phyloP scores from a whole-genome alignment of 2,113 vertebrate species.

The Coryphaenoides rupestris region DNA sequence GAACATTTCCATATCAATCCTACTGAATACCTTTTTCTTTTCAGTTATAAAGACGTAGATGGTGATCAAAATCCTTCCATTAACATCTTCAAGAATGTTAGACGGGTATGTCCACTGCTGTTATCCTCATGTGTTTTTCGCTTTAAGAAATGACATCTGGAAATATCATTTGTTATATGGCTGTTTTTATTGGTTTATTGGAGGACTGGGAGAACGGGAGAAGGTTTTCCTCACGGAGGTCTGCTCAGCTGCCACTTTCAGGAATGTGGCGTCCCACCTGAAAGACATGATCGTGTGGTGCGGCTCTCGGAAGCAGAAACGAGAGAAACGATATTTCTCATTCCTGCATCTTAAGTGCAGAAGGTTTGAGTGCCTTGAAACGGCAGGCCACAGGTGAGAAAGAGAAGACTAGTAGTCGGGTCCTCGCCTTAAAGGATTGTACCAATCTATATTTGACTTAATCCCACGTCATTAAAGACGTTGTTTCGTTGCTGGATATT shows the following conservation, averaged over 20 bases:
- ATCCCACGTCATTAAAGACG: no score
- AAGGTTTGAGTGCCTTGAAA: conserved; percentile 55
- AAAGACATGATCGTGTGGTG: conserved; percentile 62
- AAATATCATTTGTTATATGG: no score
- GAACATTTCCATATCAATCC: neutral
- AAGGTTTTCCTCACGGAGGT: conserved; percentile 41
- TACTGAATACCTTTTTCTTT: conserved; percentile 3
- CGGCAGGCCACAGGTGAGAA: conserved; percentile 63
- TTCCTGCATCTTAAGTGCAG: conserved; percentile 60
- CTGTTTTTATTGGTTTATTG: neutral
- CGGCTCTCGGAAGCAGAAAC: conserved; percentile 35
- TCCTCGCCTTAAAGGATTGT: no score
- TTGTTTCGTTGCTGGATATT: no score
- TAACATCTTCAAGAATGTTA: neutral
- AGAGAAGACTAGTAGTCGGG: no score
- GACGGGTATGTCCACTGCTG: conserved; percentile 29
- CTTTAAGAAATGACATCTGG: no score
- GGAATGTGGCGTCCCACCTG: conserved; percentile 41
- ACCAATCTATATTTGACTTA: no score
- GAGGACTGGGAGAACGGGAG: conserved; percentile 7
- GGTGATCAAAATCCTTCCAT: conserved; percentile 26
- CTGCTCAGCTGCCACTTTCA: conserved; percentile 38
- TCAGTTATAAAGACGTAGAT: conserved; percentile 9
- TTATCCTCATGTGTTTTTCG: neutral
- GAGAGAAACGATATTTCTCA: conserved; percentile 43